Percentiles rank a stretch among this genome's conserved stretches.
Conservation (phyloP, 2,888 invertebrate genomes). For the Azorinus chamasolen region DNA sequence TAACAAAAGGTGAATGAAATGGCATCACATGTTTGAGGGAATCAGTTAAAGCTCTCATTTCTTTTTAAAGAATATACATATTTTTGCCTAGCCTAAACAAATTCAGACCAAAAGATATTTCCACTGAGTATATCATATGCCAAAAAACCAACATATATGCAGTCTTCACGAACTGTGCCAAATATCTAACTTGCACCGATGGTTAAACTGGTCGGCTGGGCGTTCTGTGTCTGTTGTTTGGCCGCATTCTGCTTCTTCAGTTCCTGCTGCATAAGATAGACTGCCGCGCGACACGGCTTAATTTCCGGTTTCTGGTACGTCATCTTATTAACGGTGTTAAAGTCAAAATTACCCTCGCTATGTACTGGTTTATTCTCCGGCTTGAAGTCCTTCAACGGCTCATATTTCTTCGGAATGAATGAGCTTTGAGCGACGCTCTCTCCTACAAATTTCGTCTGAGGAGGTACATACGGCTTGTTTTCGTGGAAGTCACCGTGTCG, state of each 20-base stretch:
- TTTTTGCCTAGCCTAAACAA: too few species aligned
- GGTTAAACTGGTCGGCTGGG: slow-evolving; percentile 49
- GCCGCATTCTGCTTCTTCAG: slow-evolving; percentile 60
- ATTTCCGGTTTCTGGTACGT: slow-evolving; percentile 77
- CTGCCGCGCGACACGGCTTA: slow-evolving; percentile 77
- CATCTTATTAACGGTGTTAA: slow-evolving; percentile 77
- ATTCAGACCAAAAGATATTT: too few species aligned
- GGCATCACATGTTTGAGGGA: too few species aligned
- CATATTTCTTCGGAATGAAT: slow-evolving; percentile 74
- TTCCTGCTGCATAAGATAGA: slow-evolving; percentile 80
- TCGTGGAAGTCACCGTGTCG: slow-evolving; percentile 84
- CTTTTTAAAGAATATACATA: too few species aligned
- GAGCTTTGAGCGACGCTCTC: slow-evolving; percentile 69
- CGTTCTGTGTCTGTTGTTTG: slow-evolving; percentile 25
- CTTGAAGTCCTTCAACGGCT: slow-evolving; percentile 71
- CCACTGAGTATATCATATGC: too few species aligned
- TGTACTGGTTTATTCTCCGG: slow-evolving; percentile 74
- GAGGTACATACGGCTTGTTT: slow-evolving; percentile 79
- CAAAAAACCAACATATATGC: too few species aligned
- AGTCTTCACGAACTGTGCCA: neutral
- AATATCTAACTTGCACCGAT: slow-evolving; percentile 52
- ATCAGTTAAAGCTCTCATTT: too few species aligned
- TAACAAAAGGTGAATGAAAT: too few species aligned
- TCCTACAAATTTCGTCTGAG: slow-evolving; percentile 73
- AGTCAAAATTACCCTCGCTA: slow-evolving; percentile 73